Evolutionary conservation across 1,140 invertebrate species (phyloP).

Genomic region (Drosophila trapezifrons): DNA sequence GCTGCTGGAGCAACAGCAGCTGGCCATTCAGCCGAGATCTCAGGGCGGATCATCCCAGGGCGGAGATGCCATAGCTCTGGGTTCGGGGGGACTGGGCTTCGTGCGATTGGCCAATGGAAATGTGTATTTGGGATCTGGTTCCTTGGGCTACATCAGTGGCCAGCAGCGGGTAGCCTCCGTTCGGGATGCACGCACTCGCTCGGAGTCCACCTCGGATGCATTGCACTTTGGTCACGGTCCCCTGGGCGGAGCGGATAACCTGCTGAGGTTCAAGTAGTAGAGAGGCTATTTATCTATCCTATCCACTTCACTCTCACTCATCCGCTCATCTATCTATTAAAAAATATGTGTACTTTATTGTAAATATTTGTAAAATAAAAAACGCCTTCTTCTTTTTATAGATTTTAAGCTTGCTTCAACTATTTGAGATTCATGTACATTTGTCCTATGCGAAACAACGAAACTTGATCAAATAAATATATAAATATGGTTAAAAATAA

Average conservation of each 20-base stretch:
- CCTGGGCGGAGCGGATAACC: slow-evolving; percentile 65
- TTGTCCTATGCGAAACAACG: slow-evolving; percentile 58
- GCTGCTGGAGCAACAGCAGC: slow-evolving; percentile 66
- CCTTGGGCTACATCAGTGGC: slow-evolving; percentile 77
- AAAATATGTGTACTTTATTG: slow-evolving; percentile 61
- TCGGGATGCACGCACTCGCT: slow-evolving; percentile 70
- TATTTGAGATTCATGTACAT: slow-evolving; percentile 35
- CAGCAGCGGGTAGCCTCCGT: slow-evolving; percentile 67
- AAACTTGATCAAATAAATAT: slow-evolving; percentile 55
- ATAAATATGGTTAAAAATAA: slow-evolving; percentile 17
- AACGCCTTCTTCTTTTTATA: slow-evolving; percentile 43
- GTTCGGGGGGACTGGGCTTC: slow-evolving; percentile 78
- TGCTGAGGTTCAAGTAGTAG: slow-evolving; percentile 68
- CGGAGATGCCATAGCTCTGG: slow-evolving; percentile 72
- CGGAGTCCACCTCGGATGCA: slow-evolving; percentile 67
- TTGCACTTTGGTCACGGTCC: slow-evolving; percentile 79
- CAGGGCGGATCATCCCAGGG: slow-evolving; percentile 5
- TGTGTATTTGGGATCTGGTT: slow-evolving; percentile 80
- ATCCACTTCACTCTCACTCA: slow-evolving; percentile 16
- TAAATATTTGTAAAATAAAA: slow-evolving; percentile 72
- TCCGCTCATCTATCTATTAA: slow-evolving; percentile 21
- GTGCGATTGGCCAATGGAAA: slow-evolving; percentile 77
- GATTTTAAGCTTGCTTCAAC: slow-evolving; percentile 43
- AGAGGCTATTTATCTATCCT: slow-evolving; percentile 15
- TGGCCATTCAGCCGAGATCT: slow-evolving; percentile 50